Base-by-base conservation (phyloP, 2,797 vertebrate genomes). In the Squalus acanthias region DNA sequence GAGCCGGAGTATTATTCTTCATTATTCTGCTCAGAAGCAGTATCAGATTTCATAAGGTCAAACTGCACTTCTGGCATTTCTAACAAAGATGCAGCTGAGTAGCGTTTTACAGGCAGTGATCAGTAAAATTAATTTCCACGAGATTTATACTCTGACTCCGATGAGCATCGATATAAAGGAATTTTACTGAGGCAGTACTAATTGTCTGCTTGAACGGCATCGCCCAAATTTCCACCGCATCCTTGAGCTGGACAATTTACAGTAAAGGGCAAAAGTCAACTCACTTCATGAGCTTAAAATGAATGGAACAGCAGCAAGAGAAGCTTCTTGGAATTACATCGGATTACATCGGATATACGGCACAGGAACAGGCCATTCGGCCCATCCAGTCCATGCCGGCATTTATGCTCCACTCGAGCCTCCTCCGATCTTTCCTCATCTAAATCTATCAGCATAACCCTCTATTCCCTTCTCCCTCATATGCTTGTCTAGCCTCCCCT, bases 11-110 rank as follows among this genome's bases (percentile, higher is more conserved):
- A 17, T 92, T n/a, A 13, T 95, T 57, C 15, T 76, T n/a, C 57
- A 17, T 33, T 8, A 76, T 29, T 74, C 53, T 95, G 94, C 50
- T 95, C 94, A 60, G 26, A 53, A 95, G 50, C 50, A 33, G 29
- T n/a, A 95, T 76, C 70, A 8, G 94, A 95, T 95, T 74, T 74
- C 67, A 95, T 74, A 95, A 76, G 93, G 93, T 95, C 93, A 95
- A 72, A 26, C 10, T 57, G 12, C 69, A 72, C 93, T 8, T 24
- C 46, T 72, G 50, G 46, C 70, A 76, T 74, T n/a, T 76, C 24
- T 15, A 74, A 57, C 69, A 72, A 74, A 74, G 17, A 46, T 60
- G 26, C 87, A 89, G 24, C 92, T 46, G 1, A 67, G 65, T 39
- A 39, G 46, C 46, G 76, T 60, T 76, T 95, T 95, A 95, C 92